Base-by-base conservation (phyloP, 23 tunicate species). In the Clavelina lepadiformis region DNA sequence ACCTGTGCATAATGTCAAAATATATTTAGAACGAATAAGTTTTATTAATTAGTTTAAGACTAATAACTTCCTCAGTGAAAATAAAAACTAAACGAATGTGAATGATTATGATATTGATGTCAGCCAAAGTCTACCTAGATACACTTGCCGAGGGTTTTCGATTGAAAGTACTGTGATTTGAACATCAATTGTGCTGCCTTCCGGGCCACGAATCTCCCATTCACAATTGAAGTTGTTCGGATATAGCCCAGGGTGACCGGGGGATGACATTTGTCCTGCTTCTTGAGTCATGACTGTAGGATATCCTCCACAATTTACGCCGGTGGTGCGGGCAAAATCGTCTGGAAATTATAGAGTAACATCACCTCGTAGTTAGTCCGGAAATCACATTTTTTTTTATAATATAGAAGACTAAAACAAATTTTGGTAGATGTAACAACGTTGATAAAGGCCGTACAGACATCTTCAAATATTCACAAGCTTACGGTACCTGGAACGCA, bases 111-210 rank as follows among this genome's bases (percentile, higher is more conserved):
- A n/a, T n/a, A n/a, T n/a, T n/a, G n/a, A n/a, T n/a, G n/a, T n/a
- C n/a, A n/a, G n/a, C n/a, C n/a, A n/a, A n/a, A n/a, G n/a, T n/a
- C n/a, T n/a, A n/a, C n/a, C n/a, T n/a, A n/a, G n/a, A 15, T 15
- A 8, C 13, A 41, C 49, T 41, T 41, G 49, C 49, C 49, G 49
- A 41, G 49, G 49, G 49, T 41, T 41, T 41, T 41, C 49, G 11
- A 41, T 8, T 8, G 11, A 15, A 11, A 41, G 49, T 41, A 15
- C 11, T 41, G 49, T 41, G 15, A 41, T 15, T 41, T 41, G 49
- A 11, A 41, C 13, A 41, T 41, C 15, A 11, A 41, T 8, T 41
- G 49, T 41, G 15, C 13, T 15, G 11, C 49, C 49, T 8, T 11
- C 49, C 15, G 49, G 49, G 15, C 11, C 15, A 8, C 11, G 13